Evolutionary conservation across 2,888 invertebrate species (phyloP), one percentile per base, ranked within the genome.

Genomic region (Tetragnatha montana): DNA sequence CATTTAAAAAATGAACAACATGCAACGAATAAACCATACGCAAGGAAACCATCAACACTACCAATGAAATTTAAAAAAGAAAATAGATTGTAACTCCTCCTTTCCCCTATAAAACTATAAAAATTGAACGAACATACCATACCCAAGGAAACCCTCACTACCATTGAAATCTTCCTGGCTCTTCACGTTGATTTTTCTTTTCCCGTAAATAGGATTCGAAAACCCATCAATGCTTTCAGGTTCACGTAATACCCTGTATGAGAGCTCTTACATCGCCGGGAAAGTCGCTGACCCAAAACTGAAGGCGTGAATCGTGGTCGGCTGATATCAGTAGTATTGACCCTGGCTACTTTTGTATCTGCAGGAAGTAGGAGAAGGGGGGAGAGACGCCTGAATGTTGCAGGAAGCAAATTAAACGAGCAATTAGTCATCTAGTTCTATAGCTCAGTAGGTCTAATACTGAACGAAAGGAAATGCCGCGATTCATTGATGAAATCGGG

Each of bases 231-330:
- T 78, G 78, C 14, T 60, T 84, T 78, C 76, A 76, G 68, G 84
- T 84, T 84, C 76, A 78, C 50, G 47, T 49, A 60, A 60, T 60
- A 70, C 49, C 70, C 19, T 78, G 49, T 69, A 84, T 50, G 69
- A n/a, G 51, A 78, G 14, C 50, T 68, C 76, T 78, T 76, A 50
- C 84, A 47, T 69, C 76, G 47, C 68, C 76, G 69, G 17, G 69
- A 78, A 60, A 84, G 84, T 76, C 84, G 84, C 76, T 84, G 76
- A 84, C 76, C 84, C 70, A 78, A 68, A 84, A 76, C 84, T 50
- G 19, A n/a, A 76, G 60, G 84, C 70, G 21, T 68, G 75, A 74
- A 69, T 49, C 19, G 82, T 22, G 35, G 19, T 51, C 74, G 17
- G 69, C 21, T 22, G 69, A 50, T 69, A 22, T 70, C 76, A 70